Conservation (phyloP, 2,113 vertebrate genomes). For the Sialia sialis region DNA sequence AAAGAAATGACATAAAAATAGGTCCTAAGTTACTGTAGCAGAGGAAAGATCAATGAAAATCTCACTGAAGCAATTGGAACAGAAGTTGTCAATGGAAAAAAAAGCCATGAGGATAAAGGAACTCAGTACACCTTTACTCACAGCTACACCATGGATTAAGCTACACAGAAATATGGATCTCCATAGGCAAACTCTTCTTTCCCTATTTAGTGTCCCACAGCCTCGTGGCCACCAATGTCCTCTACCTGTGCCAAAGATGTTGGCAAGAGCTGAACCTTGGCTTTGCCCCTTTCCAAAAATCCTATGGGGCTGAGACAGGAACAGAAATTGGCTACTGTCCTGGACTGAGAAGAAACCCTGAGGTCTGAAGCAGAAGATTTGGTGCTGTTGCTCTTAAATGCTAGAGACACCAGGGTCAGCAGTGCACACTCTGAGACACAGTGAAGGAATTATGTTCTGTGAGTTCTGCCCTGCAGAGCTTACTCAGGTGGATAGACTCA, state of each 20-base stretch:
- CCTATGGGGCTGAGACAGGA: neutral
- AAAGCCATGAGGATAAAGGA: neutral
- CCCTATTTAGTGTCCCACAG: neutral
- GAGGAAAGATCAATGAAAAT: neutral
- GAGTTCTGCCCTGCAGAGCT: neutral
- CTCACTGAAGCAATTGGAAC: neutral
- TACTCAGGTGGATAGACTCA: slow-evolving; percentile 15
- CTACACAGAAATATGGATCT: neutral
- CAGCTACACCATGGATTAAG: neutral
- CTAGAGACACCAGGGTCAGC: neutral
- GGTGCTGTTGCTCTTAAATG: neutral
- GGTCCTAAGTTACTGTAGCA: neutral
- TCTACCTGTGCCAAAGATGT: neutral
- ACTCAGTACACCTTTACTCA: neutral
- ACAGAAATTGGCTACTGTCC: neutral
- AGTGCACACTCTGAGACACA: neutral
- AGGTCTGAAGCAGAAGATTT: neutral
- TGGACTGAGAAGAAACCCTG: neutral
- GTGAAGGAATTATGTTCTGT: neutral
- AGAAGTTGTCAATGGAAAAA: neutral
- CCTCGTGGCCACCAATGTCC: neutral
- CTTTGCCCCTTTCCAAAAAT: neutral
- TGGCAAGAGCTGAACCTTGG: neutral
- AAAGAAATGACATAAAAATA: neutral
- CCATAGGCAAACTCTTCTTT: neutral